Evolutionary conservation across 2,797 vertebrate species (phyloP), one percentile per base, ranked within the genome.

Genomic region (Ambastaia sidthimunki): DNA sequence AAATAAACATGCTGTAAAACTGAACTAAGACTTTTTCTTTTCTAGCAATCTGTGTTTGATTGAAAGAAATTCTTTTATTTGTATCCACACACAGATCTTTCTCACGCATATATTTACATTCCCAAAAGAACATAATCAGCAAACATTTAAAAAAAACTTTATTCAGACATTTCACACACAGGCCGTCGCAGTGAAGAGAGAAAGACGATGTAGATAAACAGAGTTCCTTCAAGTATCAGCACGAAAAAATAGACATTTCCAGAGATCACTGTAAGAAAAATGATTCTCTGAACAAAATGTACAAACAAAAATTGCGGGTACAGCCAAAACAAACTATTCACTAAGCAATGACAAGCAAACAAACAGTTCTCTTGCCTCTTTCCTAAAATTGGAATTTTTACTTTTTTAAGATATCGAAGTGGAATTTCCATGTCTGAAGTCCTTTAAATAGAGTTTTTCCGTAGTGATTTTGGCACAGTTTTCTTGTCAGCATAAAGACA

Each of bases 81-180:
- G 28, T 7, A 11, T 7, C 41, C 15, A 31, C 50, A 55, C 19
- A 31, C 50, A 19, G 37, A 37, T 3, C 23, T 11, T 23, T 23
- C 10, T 3, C 54, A 23, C 3, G 7, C 54, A 21, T 54, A 47
- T 68, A 47, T 18, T 50, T 55, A 18, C 23, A 71, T 71, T 78
- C 31, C 68, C 68, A 62, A 71, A 78, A 71, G 57, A 31, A 71
- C 2, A 7, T n/a, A 78, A 71, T 63, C 59, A 54, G 19, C 9
- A 18, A 66, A 59, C 21, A 31, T 66, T 15, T 28, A 57, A 31
- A 44, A n/a, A 87, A 88, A 84, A 60, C 71, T 89, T 90, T 90
- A 90, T 89, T 90, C 68, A 73, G 79, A 87, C 68, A 81, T 83
- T 70, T 84, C 82, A 84, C 80, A 85, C 84, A 85, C 86, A 84